Conservation (phyloP, 2,888 invertebrate species). For the Melikaiella ostensackeni region DNA sequence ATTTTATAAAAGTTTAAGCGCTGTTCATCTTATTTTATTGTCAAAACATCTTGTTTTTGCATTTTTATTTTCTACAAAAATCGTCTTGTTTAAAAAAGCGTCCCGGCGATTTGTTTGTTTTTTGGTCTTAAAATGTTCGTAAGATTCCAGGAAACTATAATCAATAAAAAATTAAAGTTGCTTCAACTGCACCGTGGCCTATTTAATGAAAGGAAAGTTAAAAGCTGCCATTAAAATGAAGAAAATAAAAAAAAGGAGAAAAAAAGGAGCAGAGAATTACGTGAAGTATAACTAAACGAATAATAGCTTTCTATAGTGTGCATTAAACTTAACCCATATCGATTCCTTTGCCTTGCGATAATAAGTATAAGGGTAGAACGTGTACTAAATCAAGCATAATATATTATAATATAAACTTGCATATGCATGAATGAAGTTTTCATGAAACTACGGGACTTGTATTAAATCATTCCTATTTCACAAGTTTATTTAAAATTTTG, state of each 20-base stretch:
- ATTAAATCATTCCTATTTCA: neutral
- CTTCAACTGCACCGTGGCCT: too few species aligned
- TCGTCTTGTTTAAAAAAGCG: too few species aligned
- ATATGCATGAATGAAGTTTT: slow-evolving; percentile 32
- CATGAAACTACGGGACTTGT: neutral
- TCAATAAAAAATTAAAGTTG: too few species aligned
- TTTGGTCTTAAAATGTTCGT: too few species aligned
- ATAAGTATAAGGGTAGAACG: slow-evolving; percentile 7
- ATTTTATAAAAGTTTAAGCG: too few species aligned
- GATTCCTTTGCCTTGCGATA: slow-evolving; percentile 22
- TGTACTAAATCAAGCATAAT: slow-evolving; percentile 10
- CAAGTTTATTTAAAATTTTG: too few species aligned
- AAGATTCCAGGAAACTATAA: too few species aligned
- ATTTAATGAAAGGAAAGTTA: neutral
- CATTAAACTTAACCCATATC: slow-evolving; percentile 29
- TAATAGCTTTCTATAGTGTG: slow-evolving; percentile 5
- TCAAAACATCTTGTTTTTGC: too few species aligned
- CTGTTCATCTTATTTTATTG: too few species aligned
- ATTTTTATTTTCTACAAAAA: too few species aligned
- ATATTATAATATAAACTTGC: slow-evolving; percentile 12
- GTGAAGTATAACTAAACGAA: neutral
- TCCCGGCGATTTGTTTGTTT: too few species aligned
- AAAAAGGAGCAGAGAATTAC: neutral
- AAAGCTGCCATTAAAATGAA: neutral
- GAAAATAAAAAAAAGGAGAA: neutral